These are phyloP conservation scores for Yasuhikotakia modesta DNA, from an alignment of 2,797 vertebrate genomes.

Conservation along the genomic window DNA sequence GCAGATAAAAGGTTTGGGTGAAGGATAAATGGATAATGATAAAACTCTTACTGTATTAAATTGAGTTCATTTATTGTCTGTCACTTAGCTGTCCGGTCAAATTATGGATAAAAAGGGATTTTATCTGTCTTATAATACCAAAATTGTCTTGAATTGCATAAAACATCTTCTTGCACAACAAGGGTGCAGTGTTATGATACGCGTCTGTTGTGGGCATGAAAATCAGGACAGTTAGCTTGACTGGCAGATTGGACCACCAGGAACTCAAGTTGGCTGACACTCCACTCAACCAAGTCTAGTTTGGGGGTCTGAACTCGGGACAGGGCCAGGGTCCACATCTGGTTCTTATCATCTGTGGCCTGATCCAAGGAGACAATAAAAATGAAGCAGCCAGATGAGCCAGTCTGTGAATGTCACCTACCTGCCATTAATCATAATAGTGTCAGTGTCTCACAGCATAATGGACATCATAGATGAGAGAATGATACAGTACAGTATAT, in stretches of 20 bases:
- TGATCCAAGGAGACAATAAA: slow-evolving; percentile 75
- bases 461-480: neutral
- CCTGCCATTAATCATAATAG: slow-evolving; percentile 65
- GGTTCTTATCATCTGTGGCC: slow-evolving; percentile 78
- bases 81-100: slow-evolving; percentile 8
- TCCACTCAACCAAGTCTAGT: slow-evolving; percentile 4
- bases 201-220: neutral
- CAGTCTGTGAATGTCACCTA: slow-evolving; percentile 60
- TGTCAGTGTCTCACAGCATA: slow-evolving; percentile 62
- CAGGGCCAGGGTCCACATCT: slow-evolving; percentile 77
- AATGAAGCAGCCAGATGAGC: slow-evolving; percentile 66
- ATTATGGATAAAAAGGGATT: slow-evolving; percentile 9
- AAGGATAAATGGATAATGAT: slow-evolving; percentile 38
- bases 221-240: neutral
- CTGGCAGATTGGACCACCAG: neutral
- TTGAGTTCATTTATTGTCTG: slow-evolving; percentile 14
- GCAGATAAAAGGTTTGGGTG: slow-evolving; percentile 21
- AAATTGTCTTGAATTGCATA: neutral
- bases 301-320: slow-evolving; percentile 53
- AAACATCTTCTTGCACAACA: neutral
- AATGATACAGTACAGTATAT: neutral
- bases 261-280: slow-evolving; percentile 8
- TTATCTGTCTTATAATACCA: neutral
- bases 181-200: slow-evolving; percentile 10
- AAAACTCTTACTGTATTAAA: slow-evolving; percentile 17